phyloP scores from a whole-genome alignment of 1,140 invertebrate genomes.

The Cotesia glomerata region DNA sequence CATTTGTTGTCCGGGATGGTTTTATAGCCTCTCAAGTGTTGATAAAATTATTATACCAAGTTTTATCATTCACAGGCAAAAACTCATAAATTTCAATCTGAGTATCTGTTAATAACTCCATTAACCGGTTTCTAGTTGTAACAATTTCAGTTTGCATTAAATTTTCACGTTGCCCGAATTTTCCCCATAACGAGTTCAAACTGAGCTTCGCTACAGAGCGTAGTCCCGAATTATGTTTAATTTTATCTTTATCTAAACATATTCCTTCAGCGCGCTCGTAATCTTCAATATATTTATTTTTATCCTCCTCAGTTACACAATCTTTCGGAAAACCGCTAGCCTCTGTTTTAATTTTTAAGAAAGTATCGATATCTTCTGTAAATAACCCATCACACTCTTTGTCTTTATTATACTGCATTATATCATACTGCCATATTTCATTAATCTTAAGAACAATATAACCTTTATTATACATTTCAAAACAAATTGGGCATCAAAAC shows the following conservation, averaged over 20 bases:
- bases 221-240: too few relatives aligned
- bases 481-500: slow-evolving; percentile 43
- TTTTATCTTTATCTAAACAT: too few relatives aligned
- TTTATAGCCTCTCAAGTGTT: slow-evolving; percentile 29
- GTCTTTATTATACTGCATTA: slow-evolving; percentile 22
- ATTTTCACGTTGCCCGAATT: slow-evolving; percentile 42
- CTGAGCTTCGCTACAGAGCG: slow-evolving; percentile 46
- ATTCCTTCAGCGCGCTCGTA: too few relatives aligned
- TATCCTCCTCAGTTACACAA: too few relatives aligned
- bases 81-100: slow-evolving; percentile 31
- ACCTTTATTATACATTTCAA: slow-evolving; percentile 39
- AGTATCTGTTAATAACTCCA: slow-evolving; percentile 42
- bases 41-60: slow-evolving; percentile 37
- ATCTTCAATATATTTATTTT: too few relatives aligned
- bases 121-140: slow-evolving; percentile 35
- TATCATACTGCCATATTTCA: slow-evolving; percentile 35
- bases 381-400: slow-evolving; percentile 27
- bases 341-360: too few relatives aligned
- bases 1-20: slow-evolving; percentile 39
- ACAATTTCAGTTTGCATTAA: slow-evolving; percentile 41
- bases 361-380: too few relatives aligned
- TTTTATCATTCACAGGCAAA: slow-evolving; percentile 37
- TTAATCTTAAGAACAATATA: slow-evolving; percentile 46
- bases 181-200: slow-evolving; percentile 52
- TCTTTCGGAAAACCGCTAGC: too few relatives aligned